Conservation (phyloP, 2,797 vertebrate genomes). For the Dallia pectoralis region DNA sequence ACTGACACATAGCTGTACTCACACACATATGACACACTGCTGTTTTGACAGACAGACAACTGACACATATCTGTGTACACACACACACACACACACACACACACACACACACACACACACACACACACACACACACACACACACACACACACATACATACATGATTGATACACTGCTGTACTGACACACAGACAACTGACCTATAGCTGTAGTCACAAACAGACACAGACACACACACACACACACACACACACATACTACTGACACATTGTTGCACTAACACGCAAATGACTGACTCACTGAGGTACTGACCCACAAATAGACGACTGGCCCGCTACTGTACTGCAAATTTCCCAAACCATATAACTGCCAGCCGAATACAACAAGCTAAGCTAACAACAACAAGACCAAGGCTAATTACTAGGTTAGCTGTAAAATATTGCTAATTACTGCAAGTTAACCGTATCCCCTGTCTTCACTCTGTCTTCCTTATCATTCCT, state of each 20-base stretch:
- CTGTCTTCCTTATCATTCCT: constrained; percentile 7
- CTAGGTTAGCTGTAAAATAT: too few relatives aligned
- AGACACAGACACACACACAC: constrained; percentile 20
- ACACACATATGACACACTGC: too few relatives aligned
- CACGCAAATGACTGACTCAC: constrained; percentile 15
- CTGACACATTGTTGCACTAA: constrained; percentile 18
- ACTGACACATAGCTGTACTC: not conserved
- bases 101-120: constrained; percentile 14
- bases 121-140: constrained; percentile 17
- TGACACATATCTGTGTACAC: constrained; percentile 53
- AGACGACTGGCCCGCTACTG: too few relatives aligned
- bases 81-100: constrained; percentile 16
- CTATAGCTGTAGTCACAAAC: not conserved
- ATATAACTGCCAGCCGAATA: too few relatives aligned
- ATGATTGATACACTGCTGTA: not conserved
- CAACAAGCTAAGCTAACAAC: too few relatives aligned
- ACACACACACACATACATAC: constrained; percentile 1
- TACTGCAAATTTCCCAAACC: too few relatives aligned
- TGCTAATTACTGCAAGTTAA: too few relatives aligned
- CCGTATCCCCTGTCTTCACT: not conserved
- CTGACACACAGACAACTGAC: too few relatives aligned
- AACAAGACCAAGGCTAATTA: too few relatives aligned
- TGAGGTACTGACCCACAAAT: constrained; percentile 11
- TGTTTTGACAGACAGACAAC: too few relatives aligned
- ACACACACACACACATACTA: constrained; percentile 17